Base-by-base conservation (phyloP, 2,888 invertebrate species). In the Boloria euphrosyne region DNA sequence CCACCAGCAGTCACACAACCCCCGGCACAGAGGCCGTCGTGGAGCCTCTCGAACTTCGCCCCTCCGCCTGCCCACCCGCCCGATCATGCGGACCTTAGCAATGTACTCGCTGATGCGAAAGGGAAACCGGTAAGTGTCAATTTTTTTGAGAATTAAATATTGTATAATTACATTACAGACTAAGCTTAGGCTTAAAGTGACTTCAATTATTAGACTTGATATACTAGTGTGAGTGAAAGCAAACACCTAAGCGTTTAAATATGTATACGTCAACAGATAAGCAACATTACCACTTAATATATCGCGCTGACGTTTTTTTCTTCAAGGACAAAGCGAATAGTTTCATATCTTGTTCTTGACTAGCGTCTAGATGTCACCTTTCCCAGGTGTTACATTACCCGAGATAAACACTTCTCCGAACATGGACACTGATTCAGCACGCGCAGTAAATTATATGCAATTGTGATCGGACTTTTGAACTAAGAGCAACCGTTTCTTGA, bases 51-150 rank as follows among this genome's bases (percentile, higher is more conserved):
- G 2, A 92, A 91, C 81, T 92, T 92, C 75, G 91, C 86, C 7
- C 89, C 87, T 13, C 89, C 86, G 1, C 78, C 82, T 3, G 80
- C 86, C 3, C 84, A 85, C 65, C 85, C 84, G 3, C 85, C 85
- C 0, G 87, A 87, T 57, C 85, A 84, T 81, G 80, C 89, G 38
- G 93, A 92, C 74, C 77, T 94, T 66, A 90, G 94, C 75, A 90
- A 91, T 77, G 93, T 93, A 10, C 88, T 94, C 62, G 93, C 93
- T 7, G 93, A 93, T 75, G 93, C 90, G 43, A 87, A 89, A 71
- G 89, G 82, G 62, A 90, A 90, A 69, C 88, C 90, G 83, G 91
- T 90, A 14, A 84, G 89, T 82, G 50, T 4, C 13, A 47, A 46
- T 44, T 47, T 66, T 43, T 58, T 54, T n/a, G 7, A n/a, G 13